Evolutionary conservation across 1,140 invertebrate species (phyloP).

Genomic region (Drosophila equinoxialis): DNA sequence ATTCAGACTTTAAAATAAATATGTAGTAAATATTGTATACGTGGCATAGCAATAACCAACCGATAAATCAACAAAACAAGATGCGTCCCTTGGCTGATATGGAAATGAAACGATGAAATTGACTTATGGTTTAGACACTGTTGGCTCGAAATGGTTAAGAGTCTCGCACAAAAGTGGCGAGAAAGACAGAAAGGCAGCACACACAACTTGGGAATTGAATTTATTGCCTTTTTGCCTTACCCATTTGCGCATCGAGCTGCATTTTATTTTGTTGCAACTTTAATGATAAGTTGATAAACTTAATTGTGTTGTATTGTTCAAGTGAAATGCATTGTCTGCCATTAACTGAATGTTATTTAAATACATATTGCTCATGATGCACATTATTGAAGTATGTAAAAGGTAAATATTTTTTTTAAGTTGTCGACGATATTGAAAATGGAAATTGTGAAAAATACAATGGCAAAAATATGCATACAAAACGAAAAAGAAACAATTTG

Average conservation of each 20-base stretch:
- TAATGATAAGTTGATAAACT: too few relatives aligned
- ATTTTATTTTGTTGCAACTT: background rate
- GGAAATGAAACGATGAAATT: constrained; percentile 5
- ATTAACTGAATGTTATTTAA: too few relatives aligned
- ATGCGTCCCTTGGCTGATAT: background rate
- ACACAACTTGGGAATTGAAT: constrained; percentile 14
- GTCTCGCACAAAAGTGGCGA: background rate
- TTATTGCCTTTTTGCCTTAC: background rate
- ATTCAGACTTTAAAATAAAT: background rate
- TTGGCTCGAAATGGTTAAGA: background rate
- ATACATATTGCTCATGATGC: too few relatives aligned
- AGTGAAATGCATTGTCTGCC: too few relatives aligned
- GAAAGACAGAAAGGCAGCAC: background rate
- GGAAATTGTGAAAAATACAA: too few relatives aligned
- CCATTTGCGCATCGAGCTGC: background rate
- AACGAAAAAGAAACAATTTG: too few relatives aligned
- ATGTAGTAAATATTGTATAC: background rate
- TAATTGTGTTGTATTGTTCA: too few relatives aligned
- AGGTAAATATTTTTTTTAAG: too few relatives aligned
- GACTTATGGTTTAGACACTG: constrained; percentile 1
- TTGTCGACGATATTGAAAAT: too few relatives aligned
- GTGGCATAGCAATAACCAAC: background rate
- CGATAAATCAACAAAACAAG: constrained; percentile 9
- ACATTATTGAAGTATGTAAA: too few relatives aligned
- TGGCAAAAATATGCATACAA: too few relatives aligned